Conservation (phyloP, 1,140 invertebrate genomes). For the Hylaeus anthracinus region DNA sequence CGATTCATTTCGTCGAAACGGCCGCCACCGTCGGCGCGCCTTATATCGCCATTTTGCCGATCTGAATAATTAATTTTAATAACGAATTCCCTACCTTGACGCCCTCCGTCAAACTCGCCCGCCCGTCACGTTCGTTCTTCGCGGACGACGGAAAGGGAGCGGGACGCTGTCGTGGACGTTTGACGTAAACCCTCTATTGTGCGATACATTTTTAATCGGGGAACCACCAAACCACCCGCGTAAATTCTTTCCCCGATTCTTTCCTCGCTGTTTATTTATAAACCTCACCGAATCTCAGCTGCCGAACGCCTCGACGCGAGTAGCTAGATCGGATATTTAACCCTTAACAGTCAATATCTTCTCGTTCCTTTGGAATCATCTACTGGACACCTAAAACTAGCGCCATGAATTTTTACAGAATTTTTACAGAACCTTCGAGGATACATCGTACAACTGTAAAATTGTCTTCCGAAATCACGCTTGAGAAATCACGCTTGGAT, state of each 20-base stretch:
- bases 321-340: too few relatives aligned
- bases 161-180: slow-evolving; percentile 64
- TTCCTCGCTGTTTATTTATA: too few relatives aligned
- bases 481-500: neutral
- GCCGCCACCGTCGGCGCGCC: slow-evolving; percentile 71
- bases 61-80: slow-evolving; percentile 81
- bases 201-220: slow-evolving; percentile 69
- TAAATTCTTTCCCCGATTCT: slow-evolving; percentile 41
- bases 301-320: too few relatives aligned
- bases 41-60: slow-evolving; percentile 78
- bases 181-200: slow-evolving; percentile 70
- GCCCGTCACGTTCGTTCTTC: slow-evolving; percentile 36
- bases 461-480: neutral
- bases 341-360: too few relatives aligned
- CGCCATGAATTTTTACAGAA: too few relatives aligned
- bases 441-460: too few relatives aligned
- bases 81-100: slow-evolving; percentile 73
- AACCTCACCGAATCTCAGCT: too few relatives aligned
- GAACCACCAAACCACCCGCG: slow-evolving; percentile 16
- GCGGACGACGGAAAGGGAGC: slow-evolving; percentile 10
- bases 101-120: slow-evolving; percentile 50
- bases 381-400: too few relatives aligned
- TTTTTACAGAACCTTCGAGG: too few relatives aligned
- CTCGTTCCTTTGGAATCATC: too few relatives aligned
- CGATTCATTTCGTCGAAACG: slow-evolving; percentile 79